Conservation (phyloP, 2,888 invertebrate species). For the Mesochorus sp. region DNA sequence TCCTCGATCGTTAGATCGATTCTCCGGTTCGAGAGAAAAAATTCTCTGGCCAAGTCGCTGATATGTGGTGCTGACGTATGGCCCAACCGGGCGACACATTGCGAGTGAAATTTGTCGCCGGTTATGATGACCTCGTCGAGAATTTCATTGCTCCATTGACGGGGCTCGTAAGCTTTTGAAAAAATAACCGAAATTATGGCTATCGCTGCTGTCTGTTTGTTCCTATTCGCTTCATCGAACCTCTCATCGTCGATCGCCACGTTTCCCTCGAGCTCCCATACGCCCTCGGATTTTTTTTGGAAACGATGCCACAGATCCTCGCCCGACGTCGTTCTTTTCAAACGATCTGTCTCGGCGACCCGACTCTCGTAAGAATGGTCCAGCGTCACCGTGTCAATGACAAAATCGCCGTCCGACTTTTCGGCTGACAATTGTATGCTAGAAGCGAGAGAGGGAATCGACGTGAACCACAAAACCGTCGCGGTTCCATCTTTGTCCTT, state of each 20-base stretch:
- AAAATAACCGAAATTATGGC: slow-evolving; percentile 75
- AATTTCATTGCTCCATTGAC: slow-evolving; percentile 69
- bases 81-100: slow-evolving; percentile 70
- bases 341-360: slow-evolving; percentile 64
- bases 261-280: slow-evolving; percentile 73
- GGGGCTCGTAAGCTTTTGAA: slow-evolving; percentile 75
- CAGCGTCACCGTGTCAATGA: slow-evolving; percentile 71
- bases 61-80: slow-evolving; percentile 61
- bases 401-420: slow-evolving; percentile 63
- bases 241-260: slow-evolving; percentile 65
- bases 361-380: slow-evolving; percentile 72
- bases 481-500: slow-evolving; percentile 71
- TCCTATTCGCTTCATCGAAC: slow-evolving; percentile 65
- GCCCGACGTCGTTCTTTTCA: slow-evolving; percentile 63
- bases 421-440: slow-evolving; percentile 56
- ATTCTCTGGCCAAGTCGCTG: slow-evolving; percentile 75
- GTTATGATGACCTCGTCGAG: slow-evolving; percentile 74
- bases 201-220: slow-evolving; percentile 72
- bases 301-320: slow-evolving; percentile 75
- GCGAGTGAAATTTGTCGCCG: slow-evolving; percentile 74
- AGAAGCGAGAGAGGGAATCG: slow-evolving; percentile 63
- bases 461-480: slow-evolving; percentile 75
- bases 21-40: slow-evolving; percentile 74
- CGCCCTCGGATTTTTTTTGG: slow-evolving; percentile 68
- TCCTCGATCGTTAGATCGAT: slow-evolving; percentile 75